These are phyloP conservation scores for Balanococcus diminutus DNA, from an alignment of 2,888 invertebrate species.

Conservation along the genomic window DNA sequence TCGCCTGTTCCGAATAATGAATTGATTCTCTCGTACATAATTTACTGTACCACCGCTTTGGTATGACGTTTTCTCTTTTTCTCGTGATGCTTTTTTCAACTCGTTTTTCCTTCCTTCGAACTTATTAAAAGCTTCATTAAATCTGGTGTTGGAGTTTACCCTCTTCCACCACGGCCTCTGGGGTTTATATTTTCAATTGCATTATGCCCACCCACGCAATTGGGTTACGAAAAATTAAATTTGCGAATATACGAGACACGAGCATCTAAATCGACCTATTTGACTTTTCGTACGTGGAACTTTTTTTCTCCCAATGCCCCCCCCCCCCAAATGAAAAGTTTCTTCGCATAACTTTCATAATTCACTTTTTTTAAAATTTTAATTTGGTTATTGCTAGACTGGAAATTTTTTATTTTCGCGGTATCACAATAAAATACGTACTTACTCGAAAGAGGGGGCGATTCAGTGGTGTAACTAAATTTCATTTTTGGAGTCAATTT, in stretches of 20 bases:
- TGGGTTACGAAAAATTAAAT: background rate
- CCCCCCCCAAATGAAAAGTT: too few species aligned
- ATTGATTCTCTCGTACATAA: conserved; percentile 13
- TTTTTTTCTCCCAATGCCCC: too few species aligned
- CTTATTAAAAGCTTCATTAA: conserved; percentile 25
- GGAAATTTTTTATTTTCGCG: background rate
- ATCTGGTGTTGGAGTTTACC: background rate
- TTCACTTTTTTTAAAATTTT: too few species aligned
- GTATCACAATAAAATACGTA: background rate
- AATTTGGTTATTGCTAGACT: conserved; percentile 12
- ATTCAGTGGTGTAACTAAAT: too few species aligned
- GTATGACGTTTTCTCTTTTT: background rate
- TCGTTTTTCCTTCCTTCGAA: background rate
- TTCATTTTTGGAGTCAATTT: too few species aligned
- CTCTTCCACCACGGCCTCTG: background rate
- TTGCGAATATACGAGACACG: background rate
- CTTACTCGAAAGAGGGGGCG: too few species aligned
- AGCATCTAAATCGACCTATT: background rate
- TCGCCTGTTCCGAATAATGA: background rate
- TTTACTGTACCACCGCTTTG: background rate
- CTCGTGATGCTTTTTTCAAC: background rate
- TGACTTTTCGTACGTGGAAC: background rate
- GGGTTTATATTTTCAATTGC: background rate
- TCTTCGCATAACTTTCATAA: too few species aligned
- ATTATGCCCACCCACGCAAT: background rate